Evolutionary conservation across 2,113 vertebrate species (phyloP).

Genomic region (Pachyramphus minor): DNA sequence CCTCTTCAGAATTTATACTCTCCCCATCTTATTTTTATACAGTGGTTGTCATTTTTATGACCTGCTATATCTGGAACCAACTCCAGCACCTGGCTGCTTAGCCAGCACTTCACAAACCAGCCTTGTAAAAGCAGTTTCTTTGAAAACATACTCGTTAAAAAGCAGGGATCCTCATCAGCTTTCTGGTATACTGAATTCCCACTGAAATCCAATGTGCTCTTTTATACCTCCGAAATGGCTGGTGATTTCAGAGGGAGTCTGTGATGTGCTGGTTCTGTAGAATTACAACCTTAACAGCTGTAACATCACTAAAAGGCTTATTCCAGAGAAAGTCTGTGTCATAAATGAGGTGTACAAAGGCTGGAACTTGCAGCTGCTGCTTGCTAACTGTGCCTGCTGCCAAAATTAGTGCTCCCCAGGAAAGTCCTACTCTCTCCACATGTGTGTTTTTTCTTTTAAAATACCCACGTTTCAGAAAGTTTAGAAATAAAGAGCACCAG

Average conservation of each 20-base stretch:
- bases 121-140: conserved; percentile 16
- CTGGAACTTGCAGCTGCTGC: conserved; percentile 6
- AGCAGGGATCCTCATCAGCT: neutral
- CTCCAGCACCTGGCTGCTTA: conserved; percentile 34
- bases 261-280: conserved; percentile 27
- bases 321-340: neutral
- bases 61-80: conserved; percentile 10
- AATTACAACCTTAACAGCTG: conserved; percentile 27
- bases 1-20: neutral
- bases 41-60: conserved; percentile 4
- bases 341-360: conserved; percentile 19
- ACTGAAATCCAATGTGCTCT: neutral
- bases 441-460: neutral
- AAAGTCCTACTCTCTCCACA: neutral
- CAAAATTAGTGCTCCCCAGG: neutral
- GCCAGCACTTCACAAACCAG: conserved; percentile 40
- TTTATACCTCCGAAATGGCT: conserved; percentile 10
- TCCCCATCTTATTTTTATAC: conserved; percentile 17
- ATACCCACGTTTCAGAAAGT: neutral
- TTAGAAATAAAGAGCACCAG: neutral
- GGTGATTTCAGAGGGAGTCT: conserved; percentile 6
- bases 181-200: neutral
- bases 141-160: conserved; percentile 23
- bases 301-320: conserved; percentile 29
- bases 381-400: neutral